Evolutionary conservation across 2,888 invertebrate genomes (phyloP), one percentile per base, ranked within the genome.

Genomic region (Eupithecia dodoneata): DNA sequence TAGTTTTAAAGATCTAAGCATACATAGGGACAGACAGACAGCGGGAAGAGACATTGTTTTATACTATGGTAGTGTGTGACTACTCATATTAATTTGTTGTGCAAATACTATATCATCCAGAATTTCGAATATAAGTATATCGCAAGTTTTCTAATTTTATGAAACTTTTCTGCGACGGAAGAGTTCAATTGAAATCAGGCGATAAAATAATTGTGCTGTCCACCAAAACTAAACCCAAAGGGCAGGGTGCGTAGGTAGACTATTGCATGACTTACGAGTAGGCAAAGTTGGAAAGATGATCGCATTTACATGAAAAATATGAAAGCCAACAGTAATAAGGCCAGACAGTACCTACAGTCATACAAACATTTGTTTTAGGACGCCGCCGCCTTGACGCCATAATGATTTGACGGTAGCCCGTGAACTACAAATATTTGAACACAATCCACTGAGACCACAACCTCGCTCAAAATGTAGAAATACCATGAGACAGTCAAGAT

Each of bases 391-490:
- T 78, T 78, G 81, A 81, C 80, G 81, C 77, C 80, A 75, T 75
- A 77, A 80, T 77, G 77, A 85, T 86, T 86, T 88, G 85, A 88
- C 90, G 79, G 86, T 83, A 85, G 83, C 83, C 77, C 78, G 89
- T 85, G 84, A 89, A 89, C 84, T 82, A 84, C 75, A 88, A 90
- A 90, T 84, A 89, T 87, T 87, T 82, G 80, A 82, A 79, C 82
- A 74, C 79, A 63, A 79, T 80, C 81, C 77, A 73, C 74, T 69
- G 72, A 76, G 75, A 78, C 71, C 63, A 65, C 71, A 65, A 73
- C 69, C 72, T 67, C 73, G 75, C 75, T 75, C 73, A 71, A 41
- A 65, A 77, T 65, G 52, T 47, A 73, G 66, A 66, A 41, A 74
- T 41, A 69, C 15, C 30, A 49, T n/a, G 18, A 59, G 30, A 45